phyloP scores from a whole-genome alignment of 2,113 vertebrate species.

The Tiliqua scincoides region DNA sequence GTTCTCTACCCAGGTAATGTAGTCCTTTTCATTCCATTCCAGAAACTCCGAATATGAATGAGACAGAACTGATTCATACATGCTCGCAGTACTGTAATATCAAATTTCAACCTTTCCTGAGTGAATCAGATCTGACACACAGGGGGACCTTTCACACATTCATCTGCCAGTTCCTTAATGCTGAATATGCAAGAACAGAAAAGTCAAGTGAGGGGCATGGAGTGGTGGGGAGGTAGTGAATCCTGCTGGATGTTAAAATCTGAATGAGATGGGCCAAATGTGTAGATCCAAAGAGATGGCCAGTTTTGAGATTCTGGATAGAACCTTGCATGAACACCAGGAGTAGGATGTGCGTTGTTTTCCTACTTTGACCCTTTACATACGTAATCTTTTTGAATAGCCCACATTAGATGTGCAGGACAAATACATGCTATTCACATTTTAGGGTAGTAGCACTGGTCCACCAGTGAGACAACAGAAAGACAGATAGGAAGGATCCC shows the following conservation, averaged over 20 bases:
- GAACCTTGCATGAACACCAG: background rate
- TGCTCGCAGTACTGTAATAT: background rate
- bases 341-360: background rate
- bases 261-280: background rate
- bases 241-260: background rate
- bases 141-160: too few relatives aligned
- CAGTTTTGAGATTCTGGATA: background rate
- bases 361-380: background rate
- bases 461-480: background rate
- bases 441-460: background rate
- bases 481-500: background rate
- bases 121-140: too few relatives aligned
- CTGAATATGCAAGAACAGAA: background rate
- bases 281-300: too few relatives aligned
- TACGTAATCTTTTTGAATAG: background rate
- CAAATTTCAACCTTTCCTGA: background rate
- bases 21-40: background rate
- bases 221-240: background rate
- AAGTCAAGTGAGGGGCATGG: background rate
- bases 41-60: rapidly evolving
- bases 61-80: background rate
- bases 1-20: slow-evolving; percentile 79
- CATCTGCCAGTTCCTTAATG: background rate
- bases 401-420: background rate
- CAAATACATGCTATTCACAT: background rate